Base-by-base conservation (phyloP, 1,140 invertebrate genomes). In the Paraescarpia echinospica region DNA sequence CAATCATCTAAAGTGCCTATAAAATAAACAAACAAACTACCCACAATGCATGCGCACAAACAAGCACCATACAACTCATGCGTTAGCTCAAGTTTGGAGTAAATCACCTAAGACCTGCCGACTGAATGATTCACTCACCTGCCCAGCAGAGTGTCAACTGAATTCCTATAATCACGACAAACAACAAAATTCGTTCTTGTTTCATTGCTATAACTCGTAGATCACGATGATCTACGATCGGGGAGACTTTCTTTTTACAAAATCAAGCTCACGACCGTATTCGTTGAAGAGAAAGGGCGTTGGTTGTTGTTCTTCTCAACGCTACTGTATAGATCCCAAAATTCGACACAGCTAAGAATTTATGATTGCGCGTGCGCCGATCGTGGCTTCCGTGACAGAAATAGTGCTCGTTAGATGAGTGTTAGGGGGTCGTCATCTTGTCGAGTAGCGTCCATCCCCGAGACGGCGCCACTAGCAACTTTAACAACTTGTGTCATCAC, bases 261-360 rank as follows among this genome's bases (percentile, higher is more conserved):
- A 77, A 77, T 77, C 59, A 77, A 77, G 22, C 27, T 77, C 14
- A 77, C 59, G 59, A 77, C 59, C 9, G 59, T 77, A 18, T 77
- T 14, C 9, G 59, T 77, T 0, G 59, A 77, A 27, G 59, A 31
- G 59, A 77, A 77, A 77, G 0, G 59, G 59, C 59, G 59, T 77
- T 77, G 59, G 59, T 77, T 77, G 59, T 77, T 77, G 59, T 77
- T 77, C 59, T 77, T 31, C 59, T 77, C 59, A 77, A 77, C 59
- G 59, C 59, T 2, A 6, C n/a, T n/a, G n/a, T 2, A 6, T 77
- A 31, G 9, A 77, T 77, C 59, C 22, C 59, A 77, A 77, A 18
- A 77, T 77, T 77, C 27, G 27, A 77, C 59, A 31, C 59, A 77
- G 22, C 59, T 77, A 77, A 77, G 59, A 77, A 77, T 77, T 77